Evolutionary conservation across 2,888 invertebrate species (phyloP), one percentile per base, ranked within the genome.

Genomic region (Danaus chrysippus): DNA sequence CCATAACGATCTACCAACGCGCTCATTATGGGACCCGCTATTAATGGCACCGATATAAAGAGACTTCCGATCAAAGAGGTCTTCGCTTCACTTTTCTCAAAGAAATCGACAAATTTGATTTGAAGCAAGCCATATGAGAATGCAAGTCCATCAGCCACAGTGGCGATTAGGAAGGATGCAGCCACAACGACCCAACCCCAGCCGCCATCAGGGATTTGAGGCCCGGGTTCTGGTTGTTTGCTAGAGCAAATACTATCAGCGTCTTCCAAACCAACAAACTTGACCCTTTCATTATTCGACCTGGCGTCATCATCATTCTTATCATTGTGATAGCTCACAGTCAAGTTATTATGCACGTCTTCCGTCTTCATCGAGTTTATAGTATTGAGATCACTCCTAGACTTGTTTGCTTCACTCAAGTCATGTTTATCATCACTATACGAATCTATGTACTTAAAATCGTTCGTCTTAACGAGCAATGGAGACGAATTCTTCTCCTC

Each of bases 151-250:
- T 98, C 98, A 56, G 97, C 96, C 44, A 98, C 95, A 75, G 97
- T 93, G 54, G 97, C 97, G 17, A 97, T 94, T 43, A 97, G 86
- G 71, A 98, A 93, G 0, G 97, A 96, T 1, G 97, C 94, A 13
- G 95, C 90, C 0, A 98, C 98, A 0, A 99, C 95, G 66, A 97
- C 93, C 97, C 97, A 97, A 41, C 97, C 97, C 95, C 96, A 97
- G 41, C 96, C 96, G n/a, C 96, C 96, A 75, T 96, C 96, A 0
- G 96, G 96, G 62, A 94, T 93, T 68, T 93, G 93, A 0, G 93
- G 93, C 52, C 86, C 87, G 83, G 87, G 70, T 63, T 87, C 79
- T 68, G 73, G 69, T 42, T 84, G 72, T 68, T 78, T 77, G 72
- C 84, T 82, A 1, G 91, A 91, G 66, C 91, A 86, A 68, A 91